Percentiles rank a stretch among this genome's conserved stretches.
phyloP scores from a whole-genome alignment of 2,888 invertebrate genomes.

The Drosophila algonquin region DNA sequence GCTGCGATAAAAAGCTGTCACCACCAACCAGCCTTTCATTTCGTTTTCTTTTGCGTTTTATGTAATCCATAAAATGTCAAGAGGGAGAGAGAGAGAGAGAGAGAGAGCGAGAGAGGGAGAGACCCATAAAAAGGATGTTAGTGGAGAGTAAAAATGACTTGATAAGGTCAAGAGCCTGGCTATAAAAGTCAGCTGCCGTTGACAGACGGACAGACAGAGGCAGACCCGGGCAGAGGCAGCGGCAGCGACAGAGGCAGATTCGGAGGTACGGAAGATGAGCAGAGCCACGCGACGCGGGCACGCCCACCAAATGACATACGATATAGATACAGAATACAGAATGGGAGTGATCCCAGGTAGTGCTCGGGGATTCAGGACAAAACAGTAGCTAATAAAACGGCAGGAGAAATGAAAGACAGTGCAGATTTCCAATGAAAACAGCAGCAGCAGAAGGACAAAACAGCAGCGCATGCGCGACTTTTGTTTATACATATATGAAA shows the following conservation, averaged over 20 bases:
- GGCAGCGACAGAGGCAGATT: neutral
- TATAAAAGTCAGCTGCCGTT: constrained; percentile 68
- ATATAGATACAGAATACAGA: constrained; percentile 8
- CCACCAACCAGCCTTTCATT: constrained; percentile 36
- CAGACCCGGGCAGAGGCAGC: constrained; percentile 34
- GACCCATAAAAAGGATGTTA: constrained; percentile 55
- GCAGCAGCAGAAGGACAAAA: constrained; percentile 52
- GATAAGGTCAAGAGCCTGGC: constrained; percentile 73
- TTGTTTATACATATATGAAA: constrained; percentile 69
- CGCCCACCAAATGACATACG: constrained; percentile 47
- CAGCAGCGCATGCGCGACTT: constrained; percentile 50
- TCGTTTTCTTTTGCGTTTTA: constrained; percentile 30
- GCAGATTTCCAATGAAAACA: constrained; percentile 37
- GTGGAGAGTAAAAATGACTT: constrained; percentile 47
- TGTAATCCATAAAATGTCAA: constrained; percentile 72
- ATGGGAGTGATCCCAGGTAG: constrained; percentile 38
- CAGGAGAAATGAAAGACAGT: constrained; percentile 41
- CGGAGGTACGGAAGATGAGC: neutral
- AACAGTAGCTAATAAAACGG: constrained; percentile 72
- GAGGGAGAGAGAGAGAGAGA: constrained; percentile 49
- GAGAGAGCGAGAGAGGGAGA: neutral
- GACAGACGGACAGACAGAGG: constrained; percentile 24
- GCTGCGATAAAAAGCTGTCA: constrained; percentile 76
- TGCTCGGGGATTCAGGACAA: constrained; percentile 12
- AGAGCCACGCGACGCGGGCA: constrained; percentile 63